These are phyloP conservation scores for Epinotia demarniana DNA, from an alignment of 2,888 invertebrate species.

Conservation along the genomic window DNA sequence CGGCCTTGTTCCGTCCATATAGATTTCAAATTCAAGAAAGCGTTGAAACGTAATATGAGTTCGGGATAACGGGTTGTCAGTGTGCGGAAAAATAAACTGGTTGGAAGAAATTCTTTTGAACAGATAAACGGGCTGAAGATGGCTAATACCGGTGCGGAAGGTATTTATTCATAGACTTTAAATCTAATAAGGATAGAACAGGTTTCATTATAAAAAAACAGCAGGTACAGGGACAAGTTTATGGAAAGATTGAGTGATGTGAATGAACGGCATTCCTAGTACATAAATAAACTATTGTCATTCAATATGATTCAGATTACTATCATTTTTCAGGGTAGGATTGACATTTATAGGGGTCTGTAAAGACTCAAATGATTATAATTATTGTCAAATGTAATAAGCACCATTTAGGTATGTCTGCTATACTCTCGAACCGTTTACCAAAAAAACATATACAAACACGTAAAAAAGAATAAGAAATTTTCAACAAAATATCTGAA, in stretches of 20 bases:
- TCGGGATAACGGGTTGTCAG: neutral
- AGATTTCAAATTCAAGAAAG: constrained; percentile 13
- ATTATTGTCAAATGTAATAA: no score
- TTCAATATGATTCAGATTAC: neutral
- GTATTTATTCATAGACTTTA: constrained; percentile 27
- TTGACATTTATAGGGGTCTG: neutral
- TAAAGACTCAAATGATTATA: neutral
- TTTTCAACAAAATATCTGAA: no score
- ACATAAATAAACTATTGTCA: neutral
- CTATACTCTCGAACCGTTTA: no score
- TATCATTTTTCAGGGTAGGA: neutral
- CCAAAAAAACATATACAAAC: no score
- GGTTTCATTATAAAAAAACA: constrained; percentile 10
- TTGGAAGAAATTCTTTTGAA: constrained; percentile 39
- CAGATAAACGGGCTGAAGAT: constrained; percentile 31
- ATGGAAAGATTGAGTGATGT: neutral
- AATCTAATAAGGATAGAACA: constrained; percentile 19
- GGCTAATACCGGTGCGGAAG: constrained; percentile 35
- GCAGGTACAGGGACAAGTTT: neutral
- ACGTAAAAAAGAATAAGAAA: no score
- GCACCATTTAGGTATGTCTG: no score
- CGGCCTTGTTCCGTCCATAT: neutral
- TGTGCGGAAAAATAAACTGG: constrained; percentile 42
- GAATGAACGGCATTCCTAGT: neutral
- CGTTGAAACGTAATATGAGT: neutral